Conservation (phyloP, 2,888 invertebrate species). For the Phyllotreta striolata region DNA sequence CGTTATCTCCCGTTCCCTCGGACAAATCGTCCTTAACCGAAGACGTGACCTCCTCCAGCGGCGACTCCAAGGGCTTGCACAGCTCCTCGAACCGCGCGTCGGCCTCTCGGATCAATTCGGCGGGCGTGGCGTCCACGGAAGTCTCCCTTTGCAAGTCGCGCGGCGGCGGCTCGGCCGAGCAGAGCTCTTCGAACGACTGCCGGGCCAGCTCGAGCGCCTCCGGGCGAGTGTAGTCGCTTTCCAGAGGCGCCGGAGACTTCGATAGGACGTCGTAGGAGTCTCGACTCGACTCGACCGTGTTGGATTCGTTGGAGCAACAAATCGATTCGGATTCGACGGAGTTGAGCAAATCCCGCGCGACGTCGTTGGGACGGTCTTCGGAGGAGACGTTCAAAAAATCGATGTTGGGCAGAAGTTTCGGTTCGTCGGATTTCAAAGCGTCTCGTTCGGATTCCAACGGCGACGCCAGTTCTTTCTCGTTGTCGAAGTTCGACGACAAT, state of each 20-base stretch:
- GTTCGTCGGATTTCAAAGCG: background rate
- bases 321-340: too few relatives aligned
- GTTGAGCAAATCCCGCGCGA: too few relatives aligned
- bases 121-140: conserved; percentile 32
- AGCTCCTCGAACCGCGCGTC: conserved; percentile 38
- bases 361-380: too few relatives aligned
- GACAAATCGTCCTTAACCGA: conserved; percentile 55
- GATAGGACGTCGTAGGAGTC: too few relatives aligned
- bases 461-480: conserved; percentile 52
- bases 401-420: too few relatives aligned
- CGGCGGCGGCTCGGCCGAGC: background rate
- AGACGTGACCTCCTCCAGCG: conserved; percentile 56
- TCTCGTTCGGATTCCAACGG: conserved; percentile 46
- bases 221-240: conserved; percentile 29
- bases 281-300: too few relatives aligned
- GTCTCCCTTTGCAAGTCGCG: background rate
- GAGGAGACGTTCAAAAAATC: too few relatives aligned
- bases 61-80: conserved; percentile 38
- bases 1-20: conserved; percentile 23
- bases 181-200: conserved; percentile 33
- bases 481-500: conserved; percentile 29
- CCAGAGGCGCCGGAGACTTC: too few relatives aligned
- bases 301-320: too few relatives aligned
- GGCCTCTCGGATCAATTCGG: conserved; percentile 34
- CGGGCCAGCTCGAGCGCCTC: conserved; percentile 30